Percentiles rank a stretch among this genome's conserved stretches.
Evolutionary conservation across 2,888 invertebrate species (phyloP).

Genomic region (Halictus ligatus): DNA sequence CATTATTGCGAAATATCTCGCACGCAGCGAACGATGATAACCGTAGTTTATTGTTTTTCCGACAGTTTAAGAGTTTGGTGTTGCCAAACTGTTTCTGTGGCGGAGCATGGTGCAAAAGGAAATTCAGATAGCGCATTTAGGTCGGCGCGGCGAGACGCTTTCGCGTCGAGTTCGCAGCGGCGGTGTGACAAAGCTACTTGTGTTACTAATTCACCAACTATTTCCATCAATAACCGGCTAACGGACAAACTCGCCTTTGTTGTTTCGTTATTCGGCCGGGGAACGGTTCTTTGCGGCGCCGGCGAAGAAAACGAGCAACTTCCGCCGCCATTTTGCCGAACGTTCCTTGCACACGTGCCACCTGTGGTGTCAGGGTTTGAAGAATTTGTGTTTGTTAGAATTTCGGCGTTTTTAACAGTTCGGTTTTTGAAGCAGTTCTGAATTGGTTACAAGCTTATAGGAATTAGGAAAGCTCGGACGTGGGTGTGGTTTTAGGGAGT

Average conservation of each 20-base stretch:
- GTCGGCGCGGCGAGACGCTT: not conserved
- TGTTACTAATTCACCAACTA: not conserved
- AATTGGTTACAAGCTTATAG: too few relatives aligned
- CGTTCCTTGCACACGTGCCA: not conserved
- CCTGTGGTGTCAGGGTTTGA: too few relatives aligned
- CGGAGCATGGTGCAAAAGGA: too few relatives aligned
- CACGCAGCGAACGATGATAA: too few relatives aligned
- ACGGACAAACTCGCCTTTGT: not conserved
- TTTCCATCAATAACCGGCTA: not conserved
- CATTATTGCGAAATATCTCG: too few relatives aligned
- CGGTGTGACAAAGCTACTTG: conserved; percentile 6
- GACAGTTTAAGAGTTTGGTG: not conserved
- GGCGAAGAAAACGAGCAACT: not conserved
- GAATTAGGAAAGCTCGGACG: too few relatives aligned
- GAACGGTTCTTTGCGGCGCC: not conserved
- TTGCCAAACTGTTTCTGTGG: not conserved
- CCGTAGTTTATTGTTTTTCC: too few relatives aligned
- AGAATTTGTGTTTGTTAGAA: too few relatives aligned
- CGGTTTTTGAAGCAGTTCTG: too few relatives aligned
- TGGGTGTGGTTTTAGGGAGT: too few relatives aligned
- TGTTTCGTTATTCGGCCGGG: not conserved
- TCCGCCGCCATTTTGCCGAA: not conserved
- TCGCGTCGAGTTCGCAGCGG: not conserved
- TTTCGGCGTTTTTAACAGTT: too few relatives aligned
- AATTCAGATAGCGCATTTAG: not conserved